These are phyloP conservation scores for Trissolcus japonicus DNA, from an alignment of 2,888 invertebrate genomes.

Conservation along the genomic window DNA sequence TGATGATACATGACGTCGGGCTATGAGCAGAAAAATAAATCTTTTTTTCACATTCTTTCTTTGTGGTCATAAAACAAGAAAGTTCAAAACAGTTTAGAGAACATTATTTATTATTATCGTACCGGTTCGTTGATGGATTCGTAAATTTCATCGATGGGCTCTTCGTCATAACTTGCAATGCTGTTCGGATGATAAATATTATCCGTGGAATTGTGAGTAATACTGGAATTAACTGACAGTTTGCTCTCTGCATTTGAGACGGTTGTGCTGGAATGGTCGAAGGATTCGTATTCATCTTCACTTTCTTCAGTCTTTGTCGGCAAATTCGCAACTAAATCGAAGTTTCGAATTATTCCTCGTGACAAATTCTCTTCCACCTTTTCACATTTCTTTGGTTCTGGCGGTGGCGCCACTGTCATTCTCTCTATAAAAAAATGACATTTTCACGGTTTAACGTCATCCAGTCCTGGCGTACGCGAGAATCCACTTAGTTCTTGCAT, in stretches of 20 bases:
- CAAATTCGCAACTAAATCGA: constrained; percentile 71
- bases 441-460: background rate
- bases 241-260: constrained; percentile 65
- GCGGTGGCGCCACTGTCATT: constrained; percentile 61
- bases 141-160: constrained; percentile 69
- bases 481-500: too few relatives aligned
- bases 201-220: constrained; percentile 65
- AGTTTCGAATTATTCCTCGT: constrained; percentile 62
- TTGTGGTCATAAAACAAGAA: too few relatives aligned
- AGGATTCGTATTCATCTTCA: constrained; percentile 71
- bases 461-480: too few relatives aligned
- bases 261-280: constrained; percentile 51
- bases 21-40: constrained; percentile 47
- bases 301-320: constrained; percentile 68
- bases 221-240: constrained; percentile 63
- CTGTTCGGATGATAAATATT: constrained; percentile 69
- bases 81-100: background rate
- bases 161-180: constrained; percentile 64
- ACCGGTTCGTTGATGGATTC: constrained; percentile 72
- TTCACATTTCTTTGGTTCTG: constrained; percentile 58
- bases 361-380: constrained; percentile 55
- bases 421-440: constrained; percentile 56
- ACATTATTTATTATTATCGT: constrained; percentile 21
- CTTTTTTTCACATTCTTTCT: background rate
- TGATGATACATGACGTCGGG: constrained; percentile 62